phyloP scores from a whole-genome alignment of 2,888 invertebrate genomes.

The Andrena haemorrhoa region DNA sequence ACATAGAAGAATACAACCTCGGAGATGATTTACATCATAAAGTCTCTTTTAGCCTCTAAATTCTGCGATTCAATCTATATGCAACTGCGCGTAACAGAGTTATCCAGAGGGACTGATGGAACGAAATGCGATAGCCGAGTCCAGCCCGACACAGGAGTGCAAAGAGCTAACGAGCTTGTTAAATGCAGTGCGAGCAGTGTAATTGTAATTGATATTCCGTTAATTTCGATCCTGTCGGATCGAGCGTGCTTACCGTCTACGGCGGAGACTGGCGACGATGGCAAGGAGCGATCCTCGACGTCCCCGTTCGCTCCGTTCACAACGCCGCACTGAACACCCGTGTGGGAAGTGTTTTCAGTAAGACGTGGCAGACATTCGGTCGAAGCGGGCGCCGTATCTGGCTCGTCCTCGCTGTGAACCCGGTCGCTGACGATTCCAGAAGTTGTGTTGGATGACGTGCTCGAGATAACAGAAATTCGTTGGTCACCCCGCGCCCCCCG shows the following conservation, averaged over 20 bases:
- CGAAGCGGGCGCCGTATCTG: constrained; percentile 95
- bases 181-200: too few relatives aligned
- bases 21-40: too few relatives aligned
- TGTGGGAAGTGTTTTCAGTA: constrained; percentile 76
- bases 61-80: neutral
- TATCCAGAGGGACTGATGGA: too few relatives aligned
- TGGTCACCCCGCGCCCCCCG: constrained; percentile 91
- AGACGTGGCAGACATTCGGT: constrained; percentile 91
- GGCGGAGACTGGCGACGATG: constrained; percentile 78
- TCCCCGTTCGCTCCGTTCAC: constrained; percentile 69
- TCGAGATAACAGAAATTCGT: constrained; percentile 95
- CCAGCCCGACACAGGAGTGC: too few relatives aligned
- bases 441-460: constrained; percentile 98
- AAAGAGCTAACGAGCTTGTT: too few relatives aligned
- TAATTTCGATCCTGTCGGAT: too few relatives aligned
- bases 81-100: neutral
- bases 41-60: too few relatives aligned
- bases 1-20: too few relatives aligned
- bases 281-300: constrained; percentile 73
- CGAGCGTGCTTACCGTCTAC: constrained; percentile 76
- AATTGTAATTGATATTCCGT: too few relatives aligned
- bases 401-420: constrained; percentile 97
- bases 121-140: too few relatives aligned
- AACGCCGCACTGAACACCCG: constrained; percentile 64
- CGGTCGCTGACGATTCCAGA: constrained; percentile 98